Percentiles rank a stretch among this genome's conserved stretches.
These are phyloP conservation scores for Hiodon alosoides DNA, from an alignment of 2,113 vertebrate species.

Conservation along the genomic window DNA sequence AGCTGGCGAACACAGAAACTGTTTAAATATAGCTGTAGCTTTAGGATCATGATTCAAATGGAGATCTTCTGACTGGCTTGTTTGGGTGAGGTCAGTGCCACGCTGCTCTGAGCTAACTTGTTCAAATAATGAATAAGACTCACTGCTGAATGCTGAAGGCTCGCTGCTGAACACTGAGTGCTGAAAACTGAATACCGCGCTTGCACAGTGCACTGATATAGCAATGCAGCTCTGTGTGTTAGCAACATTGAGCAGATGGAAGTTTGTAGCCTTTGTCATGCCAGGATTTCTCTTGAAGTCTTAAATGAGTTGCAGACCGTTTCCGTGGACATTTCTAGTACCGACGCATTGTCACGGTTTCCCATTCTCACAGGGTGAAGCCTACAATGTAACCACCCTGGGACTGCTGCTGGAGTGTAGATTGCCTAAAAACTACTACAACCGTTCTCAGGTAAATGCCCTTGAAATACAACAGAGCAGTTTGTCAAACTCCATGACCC, in stretches of 20 bases:
- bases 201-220: background rate
- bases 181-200: too few relatives aligned
- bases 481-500: too few relatives aligned
- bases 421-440: slow-evolving; percentile 72
- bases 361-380: slow-evolving; percentile 70
- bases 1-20: slow-evolving; percentile 1
- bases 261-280: background rate
- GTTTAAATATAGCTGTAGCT: slow-evolving; percentile 21
- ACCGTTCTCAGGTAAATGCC: slow-evolving; percentile 70
- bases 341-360: background rate
- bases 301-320: too few relatives aligned
- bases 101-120: background rate
- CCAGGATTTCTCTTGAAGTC: too few relatives aligned
- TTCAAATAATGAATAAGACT: background rate
- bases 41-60: slow-evolving; percentile 4
- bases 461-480: background rate
- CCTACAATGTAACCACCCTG: slow-evolving; percentile 79
- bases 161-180: too few relatives aligned
- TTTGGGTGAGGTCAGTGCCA: background rate
- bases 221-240: background rate
- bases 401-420: slow-evolving; percentile 82
- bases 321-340: background rate
- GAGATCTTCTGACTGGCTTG: background rate
- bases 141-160: background rate
- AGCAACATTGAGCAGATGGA: background rate